Evolutionary conservation across 1,140 invertebrate genomes (phyloP).

Genomic region (Vollenhovia emeryi): DNA sequence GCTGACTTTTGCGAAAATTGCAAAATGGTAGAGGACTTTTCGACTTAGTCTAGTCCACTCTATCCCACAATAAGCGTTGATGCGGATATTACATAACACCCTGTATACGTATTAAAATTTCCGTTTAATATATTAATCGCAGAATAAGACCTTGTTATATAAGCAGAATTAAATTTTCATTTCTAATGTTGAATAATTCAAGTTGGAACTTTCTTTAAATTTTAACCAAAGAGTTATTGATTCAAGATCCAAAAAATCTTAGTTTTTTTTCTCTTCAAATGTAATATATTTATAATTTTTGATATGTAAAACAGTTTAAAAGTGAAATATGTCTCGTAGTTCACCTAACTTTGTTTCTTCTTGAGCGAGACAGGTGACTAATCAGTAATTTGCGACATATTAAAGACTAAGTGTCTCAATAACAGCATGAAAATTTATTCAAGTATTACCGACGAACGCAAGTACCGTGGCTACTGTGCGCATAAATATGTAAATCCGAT

Average conservation of each 20-base stretch:
- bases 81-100: too few species aligned
- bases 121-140: neutral
- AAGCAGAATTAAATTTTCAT: neutral
- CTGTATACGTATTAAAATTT: neutral
- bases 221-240: neutral
- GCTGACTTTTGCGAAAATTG: too few species aligned
- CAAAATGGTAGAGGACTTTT: too few species aligned
- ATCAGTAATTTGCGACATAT: neutral
- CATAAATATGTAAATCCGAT: slow-evolving; percentile 23
- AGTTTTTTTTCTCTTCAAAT: neutral
- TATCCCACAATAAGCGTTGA: too few species aligned
- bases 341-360: neutral
- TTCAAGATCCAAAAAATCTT: neutral
- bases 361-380: neutral
- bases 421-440: neutral
- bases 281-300: neutral
- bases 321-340: neutral
- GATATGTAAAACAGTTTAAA: neutral
- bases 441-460: neutral
- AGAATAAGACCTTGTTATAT: neutral
- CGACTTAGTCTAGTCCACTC: too few species aligned
- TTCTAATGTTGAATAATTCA: slow-evolving; percentile 1
- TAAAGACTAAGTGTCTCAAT: neutral
- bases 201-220: neutral
- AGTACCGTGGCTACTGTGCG: neutral